phyloP scores from a whole-genome alignment of 2,888 invertebrate genomes.

The Bembecia ichneumoniformis region DNA sequence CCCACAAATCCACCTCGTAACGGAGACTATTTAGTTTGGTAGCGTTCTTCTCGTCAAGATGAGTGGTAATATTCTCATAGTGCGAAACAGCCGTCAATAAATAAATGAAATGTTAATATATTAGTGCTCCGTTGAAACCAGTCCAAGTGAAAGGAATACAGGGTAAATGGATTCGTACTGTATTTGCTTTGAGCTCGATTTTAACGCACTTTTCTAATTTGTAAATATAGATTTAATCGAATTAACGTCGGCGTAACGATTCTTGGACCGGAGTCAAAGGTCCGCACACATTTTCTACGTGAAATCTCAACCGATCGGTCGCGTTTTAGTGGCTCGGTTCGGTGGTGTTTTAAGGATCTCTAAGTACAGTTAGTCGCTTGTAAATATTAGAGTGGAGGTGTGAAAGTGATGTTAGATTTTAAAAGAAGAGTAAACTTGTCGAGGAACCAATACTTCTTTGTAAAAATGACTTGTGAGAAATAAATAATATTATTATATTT shows the following conservation, averaged over 20 bases:
- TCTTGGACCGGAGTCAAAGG: constrained; percentile 1
- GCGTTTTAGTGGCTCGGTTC: constrained; percentile 13
- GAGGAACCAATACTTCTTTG: constrained; percentile 44
- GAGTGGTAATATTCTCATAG: no score
- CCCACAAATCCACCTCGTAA: no score
- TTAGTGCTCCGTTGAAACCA: not conserved
- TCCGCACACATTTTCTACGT: constrained; percentile 13
- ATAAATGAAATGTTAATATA: no score
- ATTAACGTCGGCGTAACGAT: not conserved
- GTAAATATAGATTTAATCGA: not conserved
- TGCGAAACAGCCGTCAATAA: no score
- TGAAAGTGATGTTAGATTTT: constrained; percentile 12
- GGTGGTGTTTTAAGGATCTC: constrained; percentile 7
- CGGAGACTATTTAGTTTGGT: no score
- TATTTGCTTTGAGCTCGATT: not conserved
- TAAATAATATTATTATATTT: constrained; percentile 65
- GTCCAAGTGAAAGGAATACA: not conserved
- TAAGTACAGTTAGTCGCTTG: constrained; percentile 24
- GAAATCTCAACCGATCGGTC: constrained; percentile 12
- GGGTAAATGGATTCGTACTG: not conserved
- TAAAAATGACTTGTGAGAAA: constrained; percentile 36
- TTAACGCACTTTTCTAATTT: not conserved
- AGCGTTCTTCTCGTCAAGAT: no score
- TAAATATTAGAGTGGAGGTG: constrained; percentile 18
- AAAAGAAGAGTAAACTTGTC: constrained; percentile 13